These are phyloP conservation scores for zebrafish (Danio rerio) DNA, from an alignment of 2,113 vertebrate species.

Conservation along the genomic window GRCz12tu NC_133195.1:45686001-45686500, in stretches of 20 bases:
- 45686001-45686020: not conserved
- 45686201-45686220: not conserved
- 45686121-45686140: not conserved
- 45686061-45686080: not conserved
- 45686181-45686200: not conserved
- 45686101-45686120: not conserved
- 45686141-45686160: not conserved
- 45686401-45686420: slow-evolving; percentile 37
- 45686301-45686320: slow-evolving; percentile 38
- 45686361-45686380: slow-evolving; percentile 45
- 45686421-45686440: slow-evolving; percentile 20
- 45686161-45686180: not conserved
- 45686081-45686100: not conserved
- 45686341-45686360: slow-evolving; percentile 50
- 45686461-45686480: slow-evolving; percentile 38
- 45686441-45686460: slow-evolving; percentile 39
- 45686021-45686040: not conserved
- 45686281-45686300: slow-evolving; percentile 47
- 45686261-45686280: slow-evolving; percentile 57
- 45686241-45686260: slow-evolving; percentile 38
- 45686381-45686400: slow-evolving; percentile 34
- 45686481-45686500: slow-evolving; percentile 17
- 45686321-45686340: slow-evolving; percentile 45
- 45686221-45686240: slow-evolving; percentile 32
- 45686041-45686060: slow-evolving; percentile 7